Evolutionary conservation across 1,140 invertebrate species (phyloP).

Genomic region (Aphelinus certus): DNA sequence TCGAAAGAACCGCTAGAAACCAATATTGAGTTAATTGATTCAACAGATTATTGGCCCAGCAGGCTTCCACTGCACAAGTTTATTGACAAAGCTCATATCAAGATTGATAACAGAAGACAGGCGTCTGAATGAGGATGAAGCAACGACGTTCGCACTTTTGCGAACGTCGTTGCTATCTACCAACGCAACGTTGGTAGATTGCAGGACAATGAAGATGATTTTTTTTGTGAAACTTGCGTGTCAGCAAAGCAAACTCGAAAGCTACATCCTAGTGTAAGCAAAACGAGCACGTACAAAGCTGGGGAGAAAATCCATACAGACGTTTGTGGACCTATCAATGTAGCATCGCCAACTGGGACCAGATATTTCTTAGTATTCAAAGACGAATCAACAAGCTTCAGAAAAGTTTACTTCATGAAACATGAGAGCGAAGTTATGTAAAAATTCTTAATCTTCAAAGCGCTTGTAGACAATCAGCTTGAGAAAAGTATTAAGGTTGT

Average conservation of each 20-base stretch:
- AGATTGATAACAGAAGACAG: no score
- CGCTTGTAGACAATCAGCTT: constrained; percentile 48
- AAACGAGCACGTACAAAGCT: neutral
- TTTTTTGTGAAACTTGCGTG: neutral
- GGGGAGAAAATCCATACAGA: constrained; percentile 21
- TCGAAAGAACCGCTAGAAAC: no score
- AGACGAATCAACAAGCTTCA: constrained; percentile 48
- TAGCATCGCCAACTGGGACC: neutral
- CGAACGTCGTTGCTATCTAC: no score
- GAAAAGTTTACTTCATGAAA: constrained; percentile 54
- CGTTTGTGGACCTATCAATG: constrained; percentile 20
- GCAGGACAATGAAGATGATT: neutral
- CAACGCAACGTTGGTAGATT: no score
- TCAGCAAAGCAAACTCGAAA: constrained; percentile 2
- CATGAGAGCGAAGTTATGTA: constrained; percentile 52
- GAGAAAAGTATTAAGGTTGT: constrained; percentile 48
- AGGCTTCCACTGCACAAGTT: no score
- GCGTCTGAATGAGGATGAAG: no score
- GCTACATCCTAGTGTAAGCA: neutral
- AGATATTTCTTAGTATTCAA: constrained; percentile 46
- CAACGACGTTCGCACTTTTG: no score
- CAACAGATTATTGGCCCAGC: no score
- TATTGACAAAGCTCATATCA: no score
- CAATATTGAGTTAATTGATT: no score
- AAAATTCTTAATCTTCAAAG: constrained; percentile 50